Base-by-base conservation (phyloP, 2,797 vertebrate genomes). In the Gorsachius magnificus region DNA sequence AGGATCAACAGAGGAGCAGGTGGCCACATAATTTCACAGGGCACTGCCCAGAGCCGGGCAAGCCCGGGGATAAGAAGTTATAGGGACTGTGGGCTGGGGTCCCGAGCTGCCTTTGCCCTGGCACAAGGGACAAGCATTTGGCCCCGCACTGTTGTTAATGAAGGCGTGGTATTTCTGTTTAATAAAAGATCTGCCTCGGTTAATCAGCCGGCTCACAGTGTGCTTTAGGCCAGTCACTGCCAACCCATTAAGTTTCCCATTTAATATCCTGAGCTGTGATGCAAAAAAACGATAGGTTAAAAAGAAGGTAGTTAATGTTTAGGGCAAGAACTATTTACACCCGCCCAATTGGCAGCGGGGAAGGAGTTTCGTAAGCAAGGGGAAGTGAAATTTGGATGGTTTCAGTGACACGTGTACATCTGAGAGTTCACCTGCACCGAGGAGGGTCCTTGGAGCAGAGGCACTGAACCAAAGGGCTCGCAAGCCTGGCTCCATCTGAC, bases 381-480 rank as follows among this genome's bases (percentile, higher is more conserved):
- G 68, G 38, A 85, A 89, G n/a, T 43, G 68, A 90, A 70, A 90
- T 90, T 71, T 83, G 48, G 77, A 61, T 54, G 24, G 36, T 50
- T 93, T 83, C 45, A 64, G 29, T 45, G 69, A 68, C 83, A 78
- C 0, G 0, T 35, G 1, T 54, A 7, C 4, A 0, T 79, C 48
- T 84, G 48, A 74, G 57, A 72, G 51, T 31, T 89, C 70, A 79
- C 10, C 28, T 83, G 66, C 3, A 1, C 1, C 4, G 77, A 41
- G 38, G 83, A 80, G 24, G 35, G 56, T 72, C 43, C 35, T 56
- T 76, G 74, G 54, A 76, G 31, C 22, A 69, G 60, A 66, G 46
- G n/a, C 4, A 3, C 21, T 48, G 71, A 82, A 38, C 10, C 0
- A 1, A 56, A 64, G 56, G 26, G 28, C 35, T 94, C 0, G 0